Percentiles rank a stretch among this genome's conserved stretches.
Evolutionary conservation across 2,797 vertebrate species (phyloP).

Genomic region (Enteromius mattozi): DNA sequence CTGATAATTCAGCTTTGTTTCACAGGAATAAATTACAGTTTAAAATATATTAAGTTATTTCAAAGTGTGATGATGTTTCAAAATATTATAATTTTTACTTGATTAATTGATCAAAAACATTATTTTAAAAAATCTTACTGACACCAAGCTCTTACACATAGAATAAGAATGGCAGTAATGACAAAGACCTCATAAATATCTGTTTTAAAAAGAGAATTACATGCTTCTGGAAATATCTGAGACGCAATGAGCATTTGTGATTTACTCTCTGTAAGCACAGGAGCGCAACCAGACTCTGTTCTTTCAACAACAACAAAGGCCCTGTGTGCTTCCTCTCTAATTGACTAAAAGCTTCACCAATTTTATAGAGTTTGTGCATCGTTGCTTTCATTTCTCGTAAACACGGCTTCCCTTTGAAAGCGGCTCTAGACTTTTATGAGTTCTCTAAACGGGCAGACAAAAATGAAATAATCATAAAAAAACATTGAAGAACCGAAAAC

Average conservation of each 20-base stretch:
- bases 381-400: slow-evolving; percentile 80
- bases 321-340: slow-evolving; percentile 72
- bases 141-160: neutral
- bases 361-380: slow-evolving; percentile 82
- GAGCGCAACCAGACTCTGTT: slow-evolving; percentile 62
- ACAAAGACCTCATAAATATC: slow-evolving; percentile 21
- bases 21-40: neutral
- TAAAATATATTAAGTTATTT: neutral
- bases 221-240: slow-evolving; percentile 20
- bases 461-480: slow-evolving; percentile 71
- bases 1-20: neutral
- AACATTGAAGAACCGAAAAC: slow-evolving; percentile 62
- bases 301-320: slow-evolving; percentile 71
- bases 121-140: no score
- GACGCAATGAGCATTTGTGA: slow-evolving; percentile 14
- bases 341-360: slow-evolving; percentile 81
- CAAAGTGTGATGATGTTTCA: neutral
- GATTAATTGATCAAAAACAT: neutral
- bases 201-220: slow-evolving; percentile 3
- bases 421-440: slow-evolving; percentile 73
- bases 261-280: slow-evolving; percentile 45
- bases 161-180: slow-evolving; percentile 3
- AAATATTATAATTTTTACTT: neutral
- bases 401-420: slow-evolving; percentile 72
- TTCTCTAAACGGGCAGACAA: slow-evolving; percentile 68